phyloP scores from a whole-genome alignment of 2,888 invertebrate genomes.

The Sympetrum striolatum region DNA sequence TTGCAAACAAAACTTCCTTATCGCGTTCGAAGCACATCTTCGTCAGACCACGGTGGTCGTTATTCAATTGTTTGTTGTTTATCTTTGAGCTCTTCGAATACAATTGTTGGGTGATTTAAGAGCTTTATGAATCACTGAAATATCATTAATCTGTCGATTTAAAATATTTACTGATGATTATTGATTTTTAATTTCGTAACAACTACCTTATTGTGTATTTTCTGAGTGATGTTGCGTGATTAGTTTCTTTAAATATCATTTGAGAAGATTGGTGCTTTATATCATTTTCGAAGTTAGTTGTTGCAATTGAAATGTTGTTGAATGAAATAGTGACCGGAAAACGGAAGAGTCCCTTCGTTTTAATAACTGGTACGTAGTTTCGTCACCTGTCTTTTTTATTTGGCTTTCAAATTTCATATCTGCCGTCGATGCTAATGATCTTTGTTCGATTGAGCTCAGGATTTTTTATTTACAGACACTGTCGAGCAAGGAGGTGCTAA shows the following conservation, averaged over 20 bases:
- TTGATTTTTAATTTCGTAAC: neutral
- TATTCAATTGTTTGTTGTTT: neutral
- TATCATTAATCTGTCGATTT: neutral
- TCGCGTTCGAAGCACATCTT: slow-evolving; percentile 37
- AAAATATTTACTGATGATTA: neutral
- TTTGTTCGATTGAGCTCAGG: neutral
- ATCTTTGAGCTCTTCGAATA: neutral
- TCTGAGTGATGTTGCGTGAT: too few species aligned
- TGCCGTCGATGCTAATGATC: neutral
- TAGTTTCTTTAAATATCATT: too few species aligned
- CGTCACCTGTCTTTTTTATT: neutral
- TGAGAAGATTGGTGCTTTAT: neutral
- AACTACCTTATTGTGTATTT: neutral
- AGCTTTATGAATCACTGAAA: neutral
- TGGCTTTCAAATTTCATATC: neutral
- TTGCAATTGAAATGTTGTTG: neutral
- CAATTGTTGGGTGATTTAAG: neutral
- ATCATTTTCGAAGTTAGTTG: neutral
- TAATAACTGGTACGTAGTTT: neutral
- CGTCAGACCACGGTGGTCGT: neutral
- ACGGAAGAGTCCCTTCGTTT: neutral
- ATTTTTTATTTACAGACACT: neutral
- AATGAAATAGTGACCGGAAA: neutral
- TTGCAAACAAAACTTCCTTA: neutral
- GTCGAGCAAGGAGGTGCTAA: neutral